These are phyloP conservation scores for Solenopsis invicta DNA, from an alignment of 1,140 invertebrate genomes.

Conservation along the genomic window DNA sequence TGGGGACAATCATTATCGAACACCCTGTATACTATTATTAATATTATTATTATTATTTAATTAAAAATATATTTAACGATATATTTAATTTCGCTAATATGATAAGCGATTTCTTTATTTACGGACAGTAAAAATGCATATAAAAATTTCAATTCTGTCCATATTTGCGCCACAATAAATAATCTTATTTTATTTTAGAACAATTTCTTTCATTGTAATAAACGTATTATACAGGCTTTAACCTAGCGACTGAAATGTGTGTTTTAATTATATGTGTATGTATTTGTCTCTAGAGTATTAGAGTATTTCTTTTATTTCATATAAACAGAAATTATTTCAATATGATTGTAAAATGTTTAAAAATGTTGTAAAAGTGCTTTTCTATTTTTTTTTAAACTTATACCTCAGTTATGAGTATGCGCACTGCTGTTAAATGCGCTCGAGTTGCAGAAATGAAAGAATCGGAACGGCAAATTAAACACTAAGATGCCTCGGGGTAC, in stretches of 20 bases:
- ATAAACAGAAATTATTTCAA: neutral
- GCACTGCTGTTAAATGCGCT: neutral
- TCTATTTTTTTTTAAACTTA: neutral
- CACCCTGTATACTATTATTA: neutral
- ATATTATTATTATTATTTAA: neutral
- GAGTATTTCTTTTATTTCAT: no score
- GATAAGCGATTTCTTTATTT: slow-evolving; percentile 14
- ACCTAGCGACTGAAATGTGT: neutral
- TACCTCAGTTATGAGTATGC: neutral
- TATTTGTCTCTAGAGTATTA: neutral
- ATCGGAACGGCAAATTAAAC: neutral
- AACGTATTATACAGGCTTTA: neutral
- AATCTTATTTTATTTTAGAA: neutral
- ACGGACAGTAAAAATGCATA: slow-evolving; percentile 13
- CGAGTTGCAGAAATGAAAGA: neutral
- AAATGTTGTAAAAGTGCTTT: neutral
- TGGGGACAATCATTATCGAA: no score
- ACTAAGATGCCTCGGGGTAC: neutral
- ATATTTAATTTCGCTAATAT: neutral
- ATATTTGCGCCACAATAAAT: neutral
- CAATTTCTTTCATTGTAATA: neutral
- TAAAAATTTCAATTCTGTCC: neutral
- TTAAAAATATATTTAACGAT: neutral
- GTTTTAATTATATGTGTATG: neutral
- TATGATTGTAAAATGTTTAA: neutral